Evolutionary conservation across 2,113 vertebrate species (phyloP).

Genomic region (Ictalurus punctatus): DNA sequence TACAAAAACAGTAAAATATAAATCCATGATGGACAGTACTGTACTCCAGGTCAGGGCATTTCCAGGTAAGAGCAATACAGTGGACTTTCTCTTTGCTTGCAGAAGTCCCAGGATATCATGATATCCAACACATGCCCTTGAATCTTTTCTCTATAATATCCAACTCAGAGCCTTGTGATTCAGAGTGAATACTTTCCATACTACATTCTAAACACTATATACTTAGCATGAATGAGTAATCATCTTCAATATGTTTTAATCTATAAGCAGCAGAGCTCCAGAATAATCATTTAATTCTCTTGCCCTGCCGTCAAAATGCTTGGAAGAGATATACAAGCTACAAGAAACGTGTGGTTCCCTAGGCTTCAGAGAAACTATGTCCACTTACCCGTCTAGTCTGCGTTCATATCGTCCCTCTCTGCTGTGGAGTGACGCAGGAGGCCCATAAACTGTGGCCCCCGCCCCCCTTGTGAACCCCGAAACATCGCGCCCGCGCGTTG

Average conservation of each 20-base stretch:
- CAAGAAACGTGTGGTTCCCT: constrained; percentile 67
- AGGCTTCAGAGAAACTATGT: constrained; percentile 77
- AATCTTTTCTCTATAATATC: constrained; percentile 71
- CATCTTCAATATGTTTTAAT: constrained; percentile 51
- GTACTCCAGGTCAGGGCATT: constrained; percentile 76
- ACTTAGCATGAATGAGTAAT: constrained; percentile 45
- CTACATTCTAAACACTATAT: constrained; percentile 54
- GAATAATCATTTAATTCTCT: constrained; percentile 59
- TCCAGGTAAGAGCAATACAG: constrained; percentile 68
- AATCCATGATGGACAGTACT: constrained; percentile 72
- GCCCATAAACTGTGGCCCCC: constrained; percentile 93
- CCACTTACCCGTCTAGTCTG: constrained; percentile 82
- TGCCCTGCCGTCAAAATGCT: constrained; percentile 68
- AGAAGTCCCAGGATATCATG: constrained; percentile 73
- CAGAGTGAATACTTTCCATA: constrained; percentile 60
- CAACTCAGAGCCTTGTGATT: constrained; percentile 59
- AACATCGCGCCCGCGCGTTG: constrained; percentile 98
- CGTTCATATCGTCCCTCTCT: constrained; percentile 99
- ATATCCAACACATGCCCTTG: constrained; percentile 73
- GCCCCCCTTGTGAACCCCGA: constrained; percentile 99
- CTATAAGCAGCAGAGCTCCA: constrained; percentile 48
- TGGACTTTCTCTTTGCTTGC: constrained; percentile 67
- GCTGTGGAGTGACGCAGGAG: constrained; percentile 96
- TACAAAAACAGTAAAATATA: constrained; percentile 64
- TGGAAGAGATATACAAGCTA: constrained; percentile 66